These are phyloP conservation scores for Tetragnatha montana DNA, from an alignment of 2,888 invertebrate genomes.

Conservation along the genomic window DNA sequence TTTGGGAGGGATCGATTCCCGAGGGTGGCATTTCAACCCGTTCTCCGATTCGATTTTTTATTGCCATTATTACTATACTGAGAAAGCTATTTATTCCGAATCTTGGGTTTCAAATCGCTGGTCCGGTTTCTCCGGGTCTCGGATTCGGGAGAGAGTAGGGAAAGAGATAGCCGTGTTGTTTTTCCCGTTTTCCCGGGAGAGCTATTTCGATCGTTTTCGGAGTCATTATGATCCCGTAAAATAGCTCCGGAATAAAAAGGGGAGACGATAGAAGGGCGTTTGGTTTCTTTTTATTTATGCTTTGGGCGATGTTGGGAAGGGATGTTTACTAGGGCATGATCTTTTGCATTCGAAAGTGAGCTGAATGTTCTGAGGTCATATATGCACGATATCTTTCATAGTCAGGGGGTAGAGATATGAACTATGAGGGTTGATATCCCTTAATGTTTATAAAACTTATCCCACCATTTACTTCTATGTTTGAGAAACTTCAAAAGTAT, in stretches of 20 bases:
- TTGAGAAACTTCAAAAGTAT: too few relatives aligned
- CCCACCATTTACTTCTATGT: too few relatives aligned
- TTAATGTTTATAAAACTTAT: too few relatives aligned
- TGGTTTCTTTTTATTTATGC: neutral
- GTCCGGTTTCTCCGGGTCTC: neutral
- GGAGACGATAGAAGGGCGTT: neutral
- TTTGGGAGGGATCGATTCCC: slow-evolving; percentile 3
- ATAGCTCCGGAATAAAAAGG: neutral
- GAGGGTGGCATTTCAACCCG: slow-evolving; percentile 20
- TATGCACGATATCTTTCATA: too few relatives aligned
- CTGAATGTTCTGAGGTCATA: too few relatives aligned
- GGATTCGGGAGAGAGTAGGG: neutral
- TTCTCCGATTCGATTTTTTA: neutral
- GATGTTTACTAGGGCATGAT: too few relatives aligned
- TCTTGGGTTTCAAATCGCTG: slow-evolving; percentile 9
- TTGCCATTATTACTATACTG: slow-evolving; percentile 7
- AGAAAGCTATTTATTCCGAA: slow-evolving; percentile 42
- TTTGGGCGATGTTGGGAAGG: too few relatives aligned
- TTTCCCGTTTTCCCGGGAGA: neutral
- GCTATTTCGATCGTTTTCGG: neutral
- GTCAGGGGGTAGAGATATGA: too few relatives aligned
- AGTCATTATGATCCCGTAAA: slow-evolving; percentile 7
- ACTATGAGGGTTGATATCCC: too few relatives aligned
- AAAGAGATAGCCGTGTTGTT: neutral
- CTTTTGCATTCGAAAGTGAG: too few relatives aligned